Evolutionary conservation across 2,797 vertebrate genomes (phyloP), one percentile per base, ranked within the genome.

Genomic region (Cryptoblepharus egeriae): DNA sequence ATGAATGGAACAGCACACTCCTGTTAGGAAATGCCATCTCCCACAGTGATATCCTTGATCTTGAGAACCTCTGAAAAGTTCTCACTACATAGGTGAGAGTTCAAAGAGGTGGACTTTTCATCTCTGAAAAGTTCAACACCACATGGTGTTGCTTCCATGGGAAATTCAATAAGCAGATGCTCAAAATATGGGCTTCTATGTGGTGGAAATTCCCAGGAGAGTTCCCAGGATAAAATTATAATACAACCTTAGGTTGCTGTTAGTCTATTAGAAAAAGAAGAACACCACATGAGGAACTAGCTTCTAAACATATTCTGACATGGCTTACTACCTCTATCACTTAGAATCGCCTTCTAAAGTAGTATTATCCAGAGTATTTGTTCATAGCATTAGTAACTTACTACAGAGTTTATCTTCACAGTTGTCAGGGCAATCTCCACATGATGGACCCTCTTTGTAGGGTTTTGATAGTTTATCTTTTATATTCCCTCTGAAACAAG

Each of bases 361-460:
- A 12, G 32, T 52, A 72, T 5, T 67, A 37, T 65, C 13, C 16
- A 39, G 39, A 49, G n/a, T 20, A 77, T 28, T 15, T 64, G 18
- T 26, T 49, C 11, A 32, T 9, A 32, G 28, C 35, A n/a, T n/a
- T 1, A 64, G 15, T 65, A 71, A 79, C 77, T 79, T 79, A 79
- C 77, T 79, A 88, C 94, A 94, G 75, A 95, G 92, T 11, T 93
- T 91, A 68, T 69, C 88, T 13, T 94, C 93, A 18, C 91, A 93
- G 69, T 90, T 75, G 3, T 77, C 11, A 0, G 88, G 91, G 64
- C 93, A 94, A 52, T 93, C 93, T 71, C 37, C 86, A 75, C 91
- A 93, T 22, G 55, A 82, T 5, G 82, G 82, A 79, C 92, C 87
- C 0, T 1, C 78, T 77, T 20, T 86, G 81, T 92, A 93, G 32